Base-by-base conservation (phyloP, 2,888 invertebrate species). In the Amphipoea oculea region DNA sequence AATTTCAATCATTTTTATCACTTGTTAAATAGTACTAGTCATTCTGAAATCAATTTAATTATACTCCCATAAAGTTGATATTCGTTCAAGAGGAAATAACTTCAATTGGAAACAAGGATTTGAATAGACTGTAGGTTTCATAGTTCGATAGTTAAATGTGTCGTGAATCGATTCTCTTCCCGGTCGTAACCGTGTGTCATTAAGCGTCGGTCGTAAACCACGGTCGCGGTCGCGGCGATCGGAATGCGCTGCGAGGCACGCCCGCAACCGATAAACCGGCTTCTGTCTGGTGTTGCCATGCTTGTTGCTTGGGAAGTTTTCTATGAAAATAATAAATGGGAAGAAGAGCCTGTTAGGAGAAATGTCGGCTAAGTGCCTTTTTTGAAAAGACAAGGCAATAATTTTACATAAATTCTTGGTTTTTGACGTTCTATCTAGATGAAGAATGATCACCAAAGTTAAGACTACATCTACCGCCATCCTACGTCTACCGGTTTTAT, bases 81-180 rank as follows among this genome's bases (percentile, higher is more conserved):
- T 62, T 71, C n/a, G 71, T 20, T 62, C 20, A 6, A 42, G 20
- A 12, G 42, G 60, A 71, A 42, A 71, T 42, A 71, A 63, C 63
- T 6, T 71, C n/a, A 63, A 71, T 71, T 71, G 42, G 63, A 63
- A 71, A 63, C 71, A 63, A 63, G 63, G 42, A 71, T 63, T 63
- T 71, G 71, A 71, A 71, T 71, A 71, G 71, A 71, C 71, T 71
- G 71, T 79, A 86, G 77, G 89, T 86, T 87, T 81, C 90, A 88
- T 88, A 88, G 90, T 82, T 85, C 93, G 92, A 93, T 94, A 94
- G 93, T 95, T 94, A 95, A 95, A 94, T 93, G 91, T 93, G 92
- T 92, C 92, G 94, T 93, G 94, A 94, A 94, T 95, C 94, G 95
- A 94, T 95, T 95, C 95, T 95, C 95, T 95, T 95, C 95, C 95